Evolutionary conservation across 2,113 vertebrate species (phyloP), one percentile per base, ranked within the genome.

Genomic region (Sylvilagus bachmani): DNA sequence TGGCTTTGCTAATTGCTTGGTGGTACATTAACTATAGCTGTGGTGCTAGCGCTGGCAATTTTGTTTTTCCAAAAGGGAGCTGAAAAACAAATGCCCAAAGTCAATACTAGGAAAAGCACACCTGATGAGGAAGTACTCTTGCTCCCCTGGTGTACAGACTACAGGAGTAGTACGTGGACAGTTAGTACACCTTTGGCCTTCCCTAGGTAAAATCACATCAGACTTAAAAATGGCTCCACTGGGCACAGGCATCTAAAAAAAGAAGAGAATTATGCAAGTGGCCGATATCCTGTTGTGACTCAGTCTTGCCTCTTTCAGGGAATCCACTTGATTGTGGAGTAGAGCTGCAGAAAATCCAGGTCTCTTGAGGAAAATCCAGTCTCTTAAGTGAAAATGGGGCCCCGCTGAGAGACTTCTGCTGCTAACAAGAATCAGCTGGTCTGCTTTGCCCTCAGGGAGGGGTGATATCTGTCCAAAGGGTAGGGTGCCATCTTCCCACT

Each of bases 191-290:
- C 82, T 49, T 44, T 29, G 36, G 11, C 24, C 69, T 78, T 93
- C 86, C 70, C 53, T 74, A 36, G 44, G 73, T 92, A 91, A 96
- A 94, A 83, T 89, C 86, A 86, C 61, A 89, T 94, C 70, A 83
- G 29, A 95, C 82, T 95, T 92, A 71, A 96, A 95, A 87, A 95
- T 95, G 78, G 88, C 74, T 81, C 86, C 70, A 64, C 31, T 92
- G 74, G 61, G 67, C 90, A 96, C 69, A 67, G 80, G 75, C 3
- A 13, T 80, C 86, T 81, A 78, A 85, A 95, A 94, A 86, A 90
- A 55, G 89, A 55, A 38, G 62, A 86, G 78, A 55, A 66, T 73
- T 85, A 53, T 89, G 58, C 67, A 92, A 92, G 58, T 91, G 91
- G 64, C 83, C 83, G 86, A 78, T 95, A 83, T 2, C 78, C 61